Conservation (phyloP, 2,797 vertebrate genomes). For the Oryzias dopingdopingensis region DNA sequence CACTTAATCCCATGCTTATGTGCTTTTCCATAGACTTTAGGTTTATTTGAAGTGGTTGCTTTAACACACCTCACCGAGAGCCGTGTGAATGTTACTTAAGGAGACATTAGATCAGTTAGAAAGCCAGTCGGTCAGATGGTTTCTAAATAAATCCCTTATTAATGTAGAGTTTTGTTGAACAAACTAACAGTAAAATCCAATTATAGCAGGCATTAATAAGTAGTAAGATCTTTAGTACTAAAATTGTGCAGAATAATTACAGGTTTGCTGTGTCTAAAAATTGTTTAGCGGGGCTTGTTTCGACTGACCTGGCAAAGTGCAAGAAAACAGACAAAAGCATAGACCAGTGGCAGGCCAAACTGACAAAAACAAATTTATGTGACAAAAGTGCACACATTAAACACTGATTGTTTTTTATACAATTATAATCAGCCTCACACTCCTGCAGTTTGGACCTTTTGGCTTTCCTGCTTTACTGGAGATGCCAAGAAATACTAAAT, state of each 20-base stretch:
- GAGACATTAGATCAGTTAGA: slow-evolving; percentile 28
- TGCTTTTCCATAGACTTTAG: no score
- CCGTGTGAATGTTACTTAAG: no score
- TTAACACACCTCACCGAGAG: no score
- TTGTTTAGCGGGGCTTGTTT: background rate
- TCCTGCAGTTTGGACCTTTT: slow-evolving; percentile 39
- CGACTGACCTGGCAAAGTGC: slow-evolving; percentile 4
- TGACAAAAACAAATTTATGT: slow-evolving; percentile 22
- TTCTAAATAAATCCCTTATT: slow-evolving; percentile 21
- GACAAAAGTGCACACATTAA: slow-evolving; percentile 42
- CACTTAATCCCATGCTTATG: no score
- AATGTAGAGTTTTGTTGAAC: background rate
- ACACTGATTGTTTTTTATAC: slow-evolving; percentile 45
- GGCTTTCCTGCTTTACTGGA: slow-evolving; percentile 20
- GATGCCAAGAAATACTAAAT: slow-evolving; percentile 59
- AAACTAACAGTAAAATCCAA: background rate
- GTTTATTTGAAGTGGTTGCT: no score
- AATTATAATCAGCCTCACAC: slow-evolving; percentile 54
- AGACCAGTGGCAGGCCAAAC: slow-evolving; percentile 20
- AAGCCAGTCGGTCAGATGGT: slow-evolving; percentile 23
- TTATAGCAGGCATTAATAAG: background rate
- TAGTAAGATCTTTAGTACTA: slow-evolving; percentile 4
- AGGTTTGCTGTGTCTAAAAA: background rate
- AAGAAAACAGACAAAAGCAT: slow-evolving; percentile 1
- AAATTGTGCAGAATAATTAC: slow-evolving; percentile 9